Conservation (phyloP, 2,888 invertebrate species). For the Ornithoptera alexandrae region DNA sequence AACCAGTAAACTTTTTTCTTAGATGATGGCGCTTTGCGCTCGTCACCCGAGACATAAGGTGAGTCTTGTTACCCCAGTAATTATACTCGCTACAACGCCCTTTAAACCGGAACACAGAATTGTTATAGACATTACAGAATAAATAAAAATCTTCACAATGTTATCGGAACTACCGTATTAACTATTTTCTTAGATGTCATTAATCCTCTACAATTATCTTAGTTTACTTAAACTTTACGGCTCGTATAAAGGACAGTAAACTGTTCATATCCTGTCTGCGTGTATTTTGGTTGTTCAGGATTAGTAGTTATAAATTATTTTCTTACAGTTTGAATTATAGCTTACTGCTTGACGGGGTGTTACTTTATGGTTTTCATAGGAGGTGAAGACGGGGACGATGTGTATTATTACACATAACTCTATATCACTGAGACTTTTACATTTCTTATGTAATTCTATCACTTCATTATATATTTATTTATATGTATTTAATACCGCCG, state of each 20-base stretch:
- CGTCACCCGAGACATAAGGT: too few relatives aligned
- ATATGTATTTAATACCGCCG: too few relatives aligned
- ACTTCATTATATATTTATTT: too few relatives aligned
- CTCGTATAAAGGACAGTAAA: constrained; percentile 52
- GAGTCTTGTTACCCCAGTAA: too few relatives aligned
- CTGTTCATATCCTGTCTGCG: constrained; percentile 61
- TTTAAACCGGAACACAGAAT: neutral
- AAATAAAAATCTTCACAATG: neutral
- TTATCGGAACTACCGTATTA: neutral
- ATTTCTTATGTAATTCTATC: too few relatives aligned
- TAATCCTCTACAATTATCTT: constrained; percentile 45
- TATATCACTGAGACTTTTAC: too few relatives aligned
- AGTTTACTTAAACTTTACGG: constrained; percentile 57
- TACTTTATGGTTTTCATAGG: constrained; percentile 54
- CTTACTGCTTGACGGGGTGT: constrained; percentile 58
- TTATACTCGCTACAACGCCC: too few relatives aligned
- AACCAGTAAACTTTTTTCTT: too few relatives aligned
- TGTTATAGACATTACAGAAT: neutral
- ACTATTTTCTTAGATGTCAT: constrained; percentile 19
- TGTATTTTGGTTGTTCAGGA: constrained; percentile 60
- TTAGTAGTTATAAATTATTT: constrained; percentile 71
- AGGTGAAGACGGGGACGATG: neutral
- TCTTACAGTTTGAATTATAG: constrained; percentile 62
- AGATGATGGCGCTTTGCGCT: too few relatives aligned
- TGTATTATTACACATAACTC: neutral